Evolutionary conservation across 2,113 vertebrate species (phyloP), one percentile per base, ranked within the genome.

Genomic region (Procavia capensis): DNA sequence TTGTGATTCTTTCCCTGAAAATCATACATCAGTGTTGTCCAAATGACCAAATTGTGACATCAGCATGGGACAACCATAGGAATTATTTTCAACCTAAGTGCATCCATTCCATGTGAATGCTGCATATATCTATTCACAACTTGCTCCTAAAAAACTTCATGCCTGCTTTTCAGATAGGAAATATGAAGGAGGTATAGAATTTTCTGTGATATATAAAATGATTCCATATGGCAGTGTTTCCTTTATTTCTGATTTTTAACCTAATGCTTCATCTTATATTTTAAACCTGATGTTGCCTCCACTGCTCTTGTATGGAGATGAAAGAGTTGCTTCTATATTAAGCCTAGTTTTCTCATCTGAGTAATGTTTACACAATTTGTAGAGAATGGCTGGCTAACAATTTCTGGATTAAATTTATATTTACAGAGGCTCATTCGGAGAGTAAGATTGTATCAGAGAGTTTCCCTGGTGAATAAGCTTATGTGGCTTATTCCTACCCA

Each of bases 391-490:
- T 29, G 80, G 61, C 50, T 96, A 72, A 63, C 31, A 76, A 81
- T 87, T 80, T 96, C 50, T 85, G 54, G 24, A 93, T 90, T 94
- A 85, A 93, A 85, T 86, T 96, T 92, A 95, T 95, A 89, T 91
- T 95, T 95, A 79, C 79, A 88, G 80, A 91, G 41, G 83, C n/a
- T 43, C 85, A 75, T 11, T 78, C n/a, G 66, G 31, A 45, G 39
- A 81, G 59, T 47, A 34, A 94, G 80, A 96, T 85, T 34, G 79
- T 89, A 96, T 96, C 96, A 64, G 90, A 80, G 80, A 75, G 96
- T 97, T 96, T 96, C 95, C 95, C 90, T 93, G 95, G 96, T 96
- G 96, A 97, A 93, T 97, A 96, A 97, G 86, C 96, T 95, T 36
- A 11, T 27, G 6, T 31, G 93, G 91, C 79, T 96, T 94, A 93